These are phyloP conservation scores for Adela reaumurella DNA, from an alignment of 2,888 invertebrate species.

Conservation along the genomic window DNA sequence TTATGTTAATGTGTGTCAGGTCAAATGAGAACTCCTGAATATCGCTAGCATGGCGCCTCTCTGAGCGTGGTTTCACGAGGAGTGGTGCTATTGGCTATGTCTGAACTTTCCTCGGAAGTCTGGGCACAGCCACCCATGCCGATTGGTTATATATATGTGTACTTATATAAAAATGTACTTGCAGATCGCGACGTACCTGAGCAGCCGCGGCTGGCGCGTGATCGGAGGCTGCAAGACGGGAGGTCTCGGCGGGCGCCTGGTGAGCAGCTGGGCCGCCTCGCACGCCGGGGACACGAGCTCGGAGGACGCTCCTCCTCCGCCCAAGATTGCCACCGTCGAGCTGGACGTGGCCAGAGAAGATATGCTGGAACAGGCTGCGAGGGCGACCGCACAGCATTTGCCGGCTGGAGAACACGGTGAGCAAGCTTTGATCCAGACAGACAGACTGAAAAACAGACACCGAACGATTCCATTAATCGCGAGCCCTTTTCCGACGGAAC, in stretches of 20 bases:
- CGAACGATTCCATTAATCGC: no score
- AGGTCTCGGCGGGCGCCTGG: constrained; percentile 58
- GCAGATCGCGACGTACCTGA: constrained; percentile 67
- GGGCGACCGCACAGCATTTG: constrained; percentile 73
- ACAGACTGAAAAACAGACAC: no score
- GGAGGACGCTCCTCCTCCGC: constrained; percentile 40
- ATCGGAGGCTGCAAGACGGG: constrained; percentile 70
- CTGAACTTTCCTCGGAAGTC: no score
- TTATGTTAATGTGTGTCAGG: no score
- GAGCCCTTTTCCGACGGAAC: no score
- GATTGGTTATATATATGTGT: no score
- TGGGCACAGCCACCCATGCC: no score
- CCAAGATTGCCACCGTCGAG: constrained; percentile 65
- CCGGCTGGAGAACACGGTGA: constrained; percentile 80
- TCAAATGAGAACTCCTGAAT: no score
- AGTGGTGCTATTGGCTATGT: no score
- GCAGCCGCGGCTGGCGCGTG: constrained; percentile 70
- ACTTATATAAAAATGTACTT: no score
- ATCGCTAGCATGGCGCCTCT: no score
- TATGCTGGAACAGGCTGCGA: constrained; percentile 72
- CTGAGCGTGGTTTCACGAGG: no score
- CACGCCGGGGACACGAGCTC: constrained; percentile 37
- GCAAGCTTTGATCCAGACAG: constrained; percentile 8
- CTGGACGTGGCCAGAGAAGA: constrained; percentile 80
- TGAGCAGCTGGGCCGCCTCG: constrained; percentile 54